Conservation (phyloP, 2,888 invertebrate species). For the Cyrtodaria siliqua region DNA sequence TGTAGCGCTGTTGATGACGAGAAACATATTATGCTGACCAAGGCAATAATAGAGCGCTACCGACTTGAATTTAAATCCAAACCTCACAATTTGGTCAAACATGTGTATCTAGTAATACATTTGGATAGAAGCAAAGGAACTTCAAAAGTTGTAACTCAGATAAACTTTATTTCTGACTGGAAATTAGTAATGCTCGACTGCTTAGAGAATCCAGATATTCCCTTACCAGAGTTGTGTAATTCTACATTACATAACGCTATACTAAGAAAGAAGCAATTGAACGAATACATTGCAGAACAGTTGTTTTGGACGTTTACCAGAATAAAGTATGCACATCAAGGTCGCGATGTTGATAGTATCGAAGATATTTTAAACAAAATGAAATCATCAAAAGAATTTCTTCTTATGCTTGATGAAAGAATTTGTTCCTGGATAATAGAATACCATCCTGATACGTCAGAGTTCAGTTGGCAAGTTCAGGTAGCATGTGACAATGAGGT, state of each 20-base stretch:
- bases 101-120: constrained; percentile 52
- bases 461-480: constrained; percentile 42
- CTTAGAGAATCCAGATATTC: constrained; percentile 38
- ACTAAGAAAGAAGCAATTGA: constrained; percentile 32
- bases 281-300: constrained; percentile 48
- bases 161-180: constrained; percentile 69
- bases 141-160: constrained; percentile 31
- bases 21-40: constrained; percentile 64
- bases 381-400: constrained; percentile 12
- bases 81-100: neutral
- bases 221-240: constrained; percentile 34
- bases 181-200: constrained; percentile 61
- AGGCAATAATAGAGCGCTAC: constrained; percentile 52
- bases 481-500: constrained; percentile 54
- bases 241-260: constrained; percentile 43
- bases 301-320: constrained; percentile 67
- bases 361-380: constrained; percentile 39
- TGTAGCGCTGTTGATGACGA: constrained; percentile 62
- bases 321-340: constrained; percentile 53
- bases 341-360: constrained; percentile 53
- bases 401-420: constrained; percentile 12
- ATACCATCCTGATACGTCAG: neutral
- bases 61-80: constrained; percentile 17
- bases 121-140: constrained; percentile 23
- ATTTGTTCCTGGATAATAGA: constrained; percentile 11